Evolutionary conservation across 2,113 vertebrate genomes (phyloP), one percentile per base, ranked within the genome.

Genomic region (Acrocephalus kingi): DNA sequence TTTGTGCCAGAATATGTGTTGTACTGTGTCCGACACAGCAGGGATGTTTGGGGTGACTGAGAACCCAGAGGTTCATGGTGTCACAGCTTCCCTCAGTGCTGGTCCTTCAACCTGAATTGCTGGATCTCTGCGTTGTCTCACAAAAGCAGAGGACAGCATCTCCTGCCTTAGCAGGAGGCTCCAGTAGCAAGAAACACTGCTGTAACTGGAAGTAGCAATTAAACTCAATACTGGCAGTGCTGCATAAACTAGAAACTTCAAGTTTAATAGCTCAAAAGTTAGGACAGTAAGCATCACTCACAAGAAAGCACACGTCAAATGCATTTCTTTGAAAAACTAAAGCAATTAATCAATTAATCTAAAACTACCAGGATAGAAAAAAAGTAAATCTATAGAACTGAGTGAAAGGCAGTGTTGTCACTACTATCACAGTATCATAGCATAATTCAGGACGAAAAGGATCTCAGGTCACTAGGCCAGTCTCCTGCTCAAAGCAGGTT

Each of bases 311-410:
- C 7, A 35, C 17, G 48, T 74, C n/a, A 72, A 69, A 84, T 77
- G 7, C 33, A 43, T 67, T 84, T 72, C 9, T 64, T 58, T 80
- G n/a, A 82, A 75, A 90, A 88, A 86, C 9, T 35, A 33, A 93
- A 84, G 24, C 61, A 93, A 72, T 87, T 87, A 72, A 68, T 95
- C 64, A 93, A 72, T 87, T 87, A 72, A 68, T 95, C 64, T 78
- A 78, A 81, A 84, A 87, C 71, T 43, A 68, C 35, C 15, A 37
- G 25, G 33, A 94, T 6, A 62, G 41, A 87, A 82, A 69, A 81
- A 19, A 35, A n/a, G n/a, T n/a, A n/a, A 51, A 56, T 39, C 37
- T 71, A 11, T 45, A 59, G 28, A 30, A 55, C 24, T 14, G 59
- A 69, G 15, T 79, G 37, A 82, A 82, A 84, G 24, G 16, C 76